Evolutionary conservation across 2,113 vertebrate genomes (phyloP), one percentile per base, ranked within the genome.

Genomic region (Scopus umbretta): DNA sequence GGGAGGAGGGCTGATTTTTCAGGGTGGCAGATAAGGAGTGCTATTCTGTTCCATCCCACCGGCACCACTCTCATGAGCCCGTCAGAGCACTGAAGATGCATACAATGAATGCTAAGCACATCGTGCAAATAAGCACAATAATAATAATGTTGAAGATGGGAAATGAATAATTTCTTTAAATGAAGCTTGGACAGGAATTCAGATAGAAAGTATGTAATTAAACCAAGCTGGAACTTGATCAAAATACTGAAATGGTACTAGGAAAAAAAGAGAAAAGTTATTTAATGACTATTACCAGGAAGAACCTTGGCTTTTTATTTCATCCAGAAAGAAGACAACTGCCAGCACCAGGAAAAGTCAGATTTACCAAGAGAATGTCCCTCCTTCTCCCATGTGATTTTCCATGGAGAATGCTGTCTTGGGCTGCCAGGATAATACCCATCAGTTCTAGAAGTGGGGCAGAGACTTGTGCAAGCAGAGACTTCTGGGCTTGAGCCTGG

Each of bases 161-260:
- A 97, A 97, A 89, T 97, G 86, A 97, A 95, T 96, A 97, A 96
- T 96, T 97, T 89, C 92, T 90, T 89, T 94, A 97, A 97, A 97
- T 97, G 94, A 95, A 96, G 92, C 70, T 94, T 94, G 88, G 91
- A 88, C 86, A 96, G 89, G 95, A 96, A 94, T 97, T 97, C 89
- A 97, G 32, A 95, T 94, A 76, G 83, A 79, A 96, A 97, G 88
- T 91, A 73, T 95, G 86, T 91, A 96, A 97, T 97, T 97, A 97
- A 97, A 92, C 91, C 73, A 85, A 87, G 86, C 49, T 96, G 95
- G 92, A 97, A 87, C 71, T 94, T 65, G 78, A 94, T 89, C 92
- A 97, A 96, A 91, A 94, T 94, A 73, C 96, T 92, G 84, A 95
- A 95, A 95, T 96, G 85, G 81, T 93, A 68, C 58, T 88, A 76